Evolutionary conservation across 2,113 vertebrate genomes (phyloP), one percentile per base, ranked within the genome.

Genomic region (Morone chrysops): DNA sequence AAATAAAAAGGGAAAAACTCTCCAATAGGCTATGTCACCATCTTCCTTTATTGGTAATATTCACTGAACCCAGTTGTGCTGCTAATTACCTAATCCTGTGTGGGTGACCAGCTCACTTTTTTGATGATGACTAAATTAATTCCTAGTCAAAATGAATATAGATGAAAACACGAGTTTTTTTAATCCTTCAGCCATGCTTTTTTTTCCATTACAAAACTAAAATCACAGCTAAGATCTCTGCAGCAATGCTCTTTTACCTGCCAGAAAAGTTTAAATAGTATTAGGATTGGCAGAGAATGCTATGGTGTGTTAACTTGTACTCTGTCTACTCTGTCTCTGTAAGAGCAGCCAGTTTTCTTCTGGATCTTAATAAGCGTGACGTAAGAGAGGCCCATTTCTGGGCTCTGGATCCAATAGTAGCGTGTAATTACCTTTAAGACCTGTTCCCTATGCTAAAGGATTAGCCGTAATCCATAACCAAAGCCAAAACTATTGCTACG

Each of bases 341-440:
- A 89, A 81, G 74, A 81, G 73, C 84, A 89, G 91, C 72, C 82
- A 25, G 81, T 80, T 90, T 87, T 80, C 73, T 76, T 59, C 78
- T 51, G 81, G 78, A 82, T 90, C 87, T 81, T 87, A 90, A 90
- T 87, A 91, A 73, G 90, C 78, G 43, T 83, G 75, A 80, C 50
- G 86, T 88, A 75, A 88, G 79, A 85, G 87, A 82, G 89, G 74
- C 82, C 85, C 83, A 56, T 92, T 92, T 87, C 80, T 83, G 81
- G 67, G 76, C 78, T 83, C 87, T 90, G 90, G 87, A 93, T 94
- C 89, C 84, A 90, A 91, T 92, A 92, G 91, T 80, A 90, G 89
- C 90, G 67, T 93, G 93, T 93, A 94, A 94, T 94, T 94, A 94
- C 90, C 90, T 90, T 93, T 92, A 94, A 94, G 81, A 87, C 93